A percentile compares a stretch with the other conserved stretches of the same genome.
phyloP scores from a whole-genome alignment of 2,888 invertebrate species.

The Trachelus troglodyta region DNA sequence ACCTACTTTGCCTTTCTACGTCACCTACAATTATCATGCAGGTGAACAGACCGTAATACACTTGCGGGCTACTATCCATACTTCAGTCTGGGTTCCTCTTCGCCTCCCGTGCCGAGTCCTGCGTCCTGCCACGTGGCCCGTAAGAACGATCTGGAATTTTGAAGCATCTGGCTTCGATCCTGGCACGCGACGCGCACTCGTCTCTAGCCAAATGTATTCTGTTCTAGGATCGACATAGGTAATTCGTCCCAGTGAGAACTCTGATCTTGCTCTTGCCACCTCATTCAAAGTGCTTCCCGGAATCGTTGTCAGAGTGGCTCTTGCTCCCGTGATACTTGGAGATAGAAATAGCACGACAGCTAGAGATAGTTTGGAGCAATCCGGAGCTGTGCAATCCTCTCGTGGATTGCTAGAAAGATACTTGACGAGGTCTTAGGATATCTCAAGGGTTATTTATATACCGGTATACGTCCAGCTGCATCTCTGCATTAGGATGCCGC shows the following conservation, averaged over 20 bases:
- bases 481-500: background rate
- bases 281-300: background rate
- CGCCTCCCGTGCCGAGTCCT: background rate
- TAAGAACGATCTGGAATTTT: background rate
- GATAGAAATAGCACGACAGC: background rate
- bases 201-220: background rate
- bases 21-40: background rate
- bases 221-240: background rate
- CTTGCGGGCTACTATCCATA: background rate
- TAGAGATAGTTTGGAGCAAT: background rate
- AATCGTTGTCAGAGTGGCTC: background rate
- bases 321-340: background rate
- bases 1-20: background rate
- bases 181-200: background rate
- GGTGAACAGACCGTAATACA: background rate
- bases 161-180: background rate
- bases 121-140: background rate
- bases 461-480: background rate
- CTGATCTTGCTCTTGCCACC: background rate
- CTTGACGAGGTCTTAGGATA: background rate
- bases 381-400: background rate
- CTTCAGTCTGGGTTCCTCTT: background rate
- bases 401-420: background rate
- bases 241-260: background rate
- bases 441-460: background rate